Evolutionary conservation across 1,140 invertebrate species (phyloP).

Genomic region (Apis dorsata): DNA sequence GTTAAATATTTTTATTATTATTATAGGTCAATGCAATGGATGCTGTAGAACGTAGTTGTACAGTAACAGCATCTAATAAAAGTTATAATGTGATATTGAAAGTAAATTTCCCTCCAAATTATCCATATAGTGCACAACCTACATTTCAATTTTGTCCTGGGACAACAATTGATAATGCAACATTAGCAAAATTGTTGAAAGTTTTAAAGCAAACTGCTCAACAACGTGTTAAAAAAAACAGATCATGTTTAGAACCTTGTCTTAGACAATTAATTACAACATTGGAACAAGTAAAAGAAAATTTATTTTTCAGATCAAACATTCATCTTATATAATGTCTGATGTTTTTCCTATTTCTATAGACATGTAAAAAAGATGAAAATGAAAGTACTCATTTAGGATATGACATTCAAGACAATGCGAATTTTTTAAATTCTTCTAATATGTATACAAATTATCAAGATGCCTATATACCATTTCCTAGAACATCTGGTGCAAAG

Average conservation of each 20-base stretch:
- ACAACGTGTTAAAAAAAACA: constrained; percentile 87
- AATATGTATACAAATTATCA: constrained; percentile 80
- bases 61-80: constrained; percentile 87
- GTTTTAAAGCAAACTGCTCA: constrained; percentile 87
- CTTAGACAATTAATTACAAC: constrained; percentile 86
- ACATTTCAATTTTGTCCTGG: constrained; percentile 85
- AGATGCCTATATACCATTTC: constrained; percentile 95
- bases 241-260: constrained; percentile 90
- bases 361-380: constrained; percentile 79
- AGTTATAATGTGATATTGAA: constrained; percentile 88
- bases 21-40: constrained; percentile 83
- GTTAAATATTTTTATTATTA: too few relatives aligned
- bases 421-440: constrained; percentile 74
- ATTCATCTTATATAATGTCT: neutral
- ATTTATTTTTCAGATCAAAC: constrained; percentile 11
- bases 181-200: constrained; percentile 84
- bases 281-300: constrained; percentile 82
- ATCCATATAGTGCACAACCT: constrained; percentile 87
- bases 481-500: constrained; percentile 94
- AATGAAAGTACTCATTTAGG: constrained; percentile 73
- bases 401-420: constrained; percentile 76
- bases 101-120: constrained; percentile 89
- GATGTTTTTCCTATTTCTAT: neutral
- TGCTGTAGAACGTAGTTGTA: constrained; percentile 85
- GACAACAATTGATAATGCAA: constrained; percentile 82